Percentiles rank a stretch among this genome's conserved stretches.
Evolutionary conservation across 2,113 vertebrate genomes (phyloP).

Genomic region (Formicarius rufipectus): DNA sequence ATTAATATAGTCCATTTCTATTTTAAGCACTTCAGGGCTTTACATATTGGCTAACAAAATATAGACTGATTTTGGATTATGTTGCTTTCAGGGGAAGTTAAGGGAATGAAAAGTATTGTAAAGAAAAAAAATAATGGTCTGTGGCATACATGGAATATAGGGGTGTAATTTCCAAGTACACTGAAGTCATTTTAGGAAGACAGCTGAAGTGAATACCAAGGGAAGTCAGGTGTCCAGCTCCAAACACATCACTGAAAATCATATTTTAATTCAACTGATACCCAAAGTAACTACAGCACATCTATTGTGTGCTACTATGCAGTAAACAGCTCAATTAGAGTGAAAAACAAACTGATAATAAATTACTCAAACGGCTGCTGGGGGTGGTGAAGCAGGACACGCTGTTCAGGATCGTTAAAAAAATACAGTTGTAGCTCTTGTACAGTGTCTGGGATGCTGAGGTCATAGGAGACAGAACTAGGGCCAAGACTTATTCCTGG

Average conservation of each 20-base stretch:
- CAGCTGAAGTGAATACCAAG: not conserved
- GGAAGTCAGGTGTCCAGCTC: not conserved
- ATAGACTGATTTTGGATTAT: not conserved
- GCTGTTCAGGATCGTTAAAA: not conserved
- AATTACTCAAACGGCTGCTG: not conserved
- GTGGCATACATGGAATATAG: not conserved
- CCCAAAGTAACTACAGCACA: not conserved
- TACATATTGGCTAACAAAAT: not conserved
- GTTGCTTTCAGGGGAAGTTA: not conserved
- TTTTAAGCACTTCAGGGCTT: not conserved
- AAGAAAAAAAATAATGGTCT: not conserved
- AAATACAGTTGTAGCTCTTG: not conserved
- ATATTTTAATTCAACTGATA: not conserved
- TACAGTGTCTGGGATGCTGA: not conserved
- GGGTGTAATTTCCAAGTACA: not conserved
- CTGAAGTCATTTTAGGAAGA: not conserved
- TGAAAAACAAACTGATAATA: not conserved
- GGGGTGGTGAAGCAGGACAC: too few species aligned
- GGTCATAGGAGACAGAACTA: not conserved
- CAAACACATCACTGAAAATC: not conserved
- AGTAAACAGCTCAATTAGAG: not conserved
- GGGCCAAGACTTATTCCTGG: not conserved
- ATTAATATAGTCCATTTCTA: not conserved
- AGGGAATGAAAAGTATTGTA: not conserved
- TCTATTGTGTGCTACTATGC: not conserved